Evolutionary conservation across 37 sponge, comb jelly and placozoan genomes (phyloP).

Genomic region (Dysidea cf. avara): DNA sequence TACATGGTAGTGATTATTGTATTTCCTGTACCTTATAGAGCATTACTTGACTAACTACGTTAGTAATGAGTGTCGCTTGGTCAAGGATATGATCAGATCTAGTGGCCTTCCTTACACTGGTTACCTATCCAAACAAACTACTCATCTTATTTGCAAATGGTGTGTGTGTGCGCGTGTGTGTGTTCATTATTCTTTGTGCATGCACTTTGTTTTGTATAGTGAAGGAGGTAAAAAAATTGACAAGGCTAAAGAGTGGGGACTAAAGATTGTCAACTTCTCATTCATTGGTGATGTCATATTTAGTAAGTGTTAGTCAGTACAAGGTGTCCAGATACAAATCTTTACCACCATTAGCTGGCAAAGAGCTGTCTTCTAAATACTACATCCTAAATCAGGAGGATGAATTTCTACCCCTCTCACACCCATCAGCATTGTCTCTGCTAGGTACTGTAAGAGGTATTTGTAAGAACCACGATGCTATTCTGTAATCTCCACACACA

Average conservation of each 20-base stretch:
- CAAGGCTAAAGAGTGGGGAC: constrained; percentile 85
- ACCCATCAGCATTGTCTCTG: too few relatives aligned
- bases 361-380: constrained; percentile 26
- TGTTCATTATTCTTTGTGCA: neutral
- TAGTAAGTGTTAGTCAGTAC: constrained; percentile 11
- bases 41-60: constrained; percentile 82
- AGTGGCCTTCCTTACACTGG: constrained; percentile 86
- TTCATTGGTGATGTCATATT: constrained; percentile 80
- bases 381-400: constrained; percentile 23
- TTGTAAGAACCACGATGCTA: too few relatives aligned
- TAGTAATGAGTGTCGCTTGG: constrained; percentile 68
- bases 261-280: constrained; percentile 65
- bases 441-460: too few relatives aligned
- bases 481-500: too few relatives aligned
- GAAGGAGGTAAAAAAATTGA: constrained; percentile 82
- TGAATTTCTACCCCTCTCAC: too few relatives aligned
- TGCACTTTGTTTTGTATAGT: constrained; percentile 36
- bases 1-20: too few relatives aligned
- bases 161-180: constrained; percentile 8
- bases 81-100: constrained; percentile 82
- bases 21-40: too few relatives aligned
- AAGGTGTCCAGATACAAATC: neutral
- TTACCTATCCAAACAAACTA: constrained; percentile 64
- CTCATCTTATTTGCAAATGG: constrained; percentile 74
- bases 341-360: constrained; percentile 9